Conservation (phyloP, 1,140 invertebrate species). For the Bacillus rossius region DNA sequence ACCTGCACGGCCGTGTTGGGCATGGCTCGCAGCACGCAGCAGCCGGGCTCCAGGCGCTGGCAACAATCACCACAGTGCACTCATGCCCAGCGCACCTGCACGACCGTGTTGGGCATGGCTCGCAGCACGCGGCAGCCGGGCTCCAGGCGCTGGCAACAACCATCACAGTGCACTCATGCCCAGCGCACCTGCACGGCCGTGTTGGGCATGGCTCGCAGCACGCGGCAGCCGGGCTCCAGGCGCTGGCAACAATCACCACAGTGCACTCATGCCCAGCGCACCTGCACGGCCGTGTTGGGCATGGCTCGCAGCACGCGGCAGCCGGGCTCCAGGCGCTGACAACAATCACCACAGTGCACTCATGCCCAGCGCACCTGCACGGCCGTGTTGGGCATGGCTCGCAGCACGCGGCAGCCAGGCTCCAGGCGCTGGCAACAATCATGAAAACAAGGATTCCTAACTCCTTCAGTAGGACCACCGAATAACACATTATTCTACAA, state of each 20-base stretch:
- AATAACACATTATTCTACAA: no score
- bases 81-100: constrained; percentile 67
- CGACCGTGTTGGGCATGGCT: constrained; percentile 95
- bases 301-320: constrained; percentile 82
- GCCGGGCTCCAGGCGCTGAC: constrained; percentile 51
- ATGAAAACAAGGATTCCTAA: no score
- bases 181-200: constrained; percentile 80
- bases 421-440: constrained; percentile 46
- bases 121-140: constrained; percentile 67
- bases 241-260: constrained; percentile 33
- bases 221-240: constrained; percentile 56
- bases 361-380: constrained; percentile 70
- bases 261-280: constrained; percentile 54
- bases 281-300: constrained; percentile 91
- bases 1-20: constrained; percentile 92
- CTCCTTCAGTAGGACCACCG: no score
- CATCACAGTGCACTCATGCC: constrained; percentile 34
- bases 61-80: constrained; percentile 3
- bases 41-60: constrained; percentile 52
- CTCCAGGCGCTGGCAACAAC: constrained; percentile 46
- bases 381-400: constrained; percentile 96
- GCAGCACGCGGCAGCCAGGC: constrained; percentile 62
- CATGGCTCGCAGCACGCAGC: constrained; percentile 85
- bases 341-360: neutral
- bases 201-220: constrained; percentile 94